Evolutionary conservation across 2,888 invertebrate species (phyloP).

Genomic region (Eupithecia subfuscata): DNA sequence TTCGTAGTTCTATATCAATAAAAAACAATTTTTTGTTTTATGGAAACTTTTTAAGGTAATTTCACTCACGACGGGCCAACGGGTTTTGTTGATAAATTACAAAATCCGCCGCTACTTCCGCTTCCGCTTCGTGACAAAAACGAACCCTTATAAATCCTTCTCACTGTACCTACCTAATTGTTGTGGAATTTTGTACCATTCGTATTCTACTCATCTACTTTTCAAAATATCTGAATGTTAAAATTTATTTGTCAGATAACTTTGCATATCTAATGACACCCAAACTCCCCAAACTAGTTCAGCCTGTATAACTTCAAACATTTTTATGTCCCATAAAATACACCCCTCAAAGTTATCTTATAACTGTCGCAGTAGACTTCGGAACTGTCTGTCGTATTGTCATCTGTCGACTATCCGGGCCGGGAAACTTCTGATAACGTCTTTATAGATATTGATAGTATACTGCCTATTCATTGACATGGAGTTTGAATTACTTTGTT

Average conservation of each 20-base stretch:
- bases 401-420: conserved; percentile 21
- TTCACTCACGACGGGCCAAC: not conserved
- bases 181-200: too few species aligned
- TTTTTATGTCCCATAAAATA: conserved; percentile 19
- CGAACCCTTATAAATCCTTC: not conserved
- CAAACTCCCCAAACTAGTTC: conserved; percentile 1
- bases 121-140: not conserved
- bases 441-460: conserved; percentile 12
- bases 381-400: conserved; percentile 9
- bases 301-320: conserved; percentile 13
- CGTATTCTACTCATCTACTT: too few species aligned
- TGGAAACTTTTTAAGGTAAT: too few species aligned
- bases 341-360: conserved; percentile 17
- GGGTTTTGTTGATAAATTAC: not conserved
- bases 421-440: conserved; percentile 21
- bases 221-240: too few species aligned
- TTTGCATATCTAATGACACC: not conserved
- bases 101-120: not conserved
- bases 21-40: too few species aligned
- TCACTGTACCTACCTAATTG: not conserved
- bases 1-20: too few species aligned
- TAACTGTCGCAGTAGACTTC: conserved; percentile 9
- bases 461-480: not conserved
- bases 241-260: not conserved
- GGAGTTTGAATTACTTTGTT: not conserved